phyloP scores from a whole-genome alignment of 2,113 vertebrate genomes.

The Tautogolabrus adspersus region DNA sequence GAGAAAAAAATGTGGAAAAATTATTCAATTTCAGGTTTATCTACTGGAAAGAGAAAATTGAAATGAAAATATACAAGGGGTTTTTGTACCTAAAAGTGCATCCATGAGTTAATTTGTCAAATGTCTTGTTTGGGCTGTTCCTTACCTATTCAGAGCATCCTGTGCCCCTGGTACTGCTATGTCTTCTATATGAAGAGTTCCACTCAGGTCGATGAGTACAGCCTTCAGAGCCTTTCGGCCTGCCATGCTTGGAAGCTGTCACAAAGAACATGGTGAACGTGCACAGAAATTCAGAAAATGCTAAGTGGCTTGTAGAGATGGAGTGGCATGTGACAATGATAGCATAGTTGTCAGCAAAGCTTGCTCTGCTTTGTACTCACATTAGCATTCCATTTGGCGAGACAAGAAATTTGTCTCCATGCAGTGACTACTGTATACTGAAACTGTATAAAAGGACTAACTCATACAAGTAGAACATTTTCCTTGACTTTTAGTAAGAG shows the following conservation, averaged over 20 bases:
- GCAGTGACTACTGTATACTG: too few relatives aligned
- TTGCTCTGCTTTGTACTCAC: not conserved
- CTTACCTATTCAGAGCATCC: conserved; percentile 93
- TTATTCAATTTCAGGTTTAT: too few relatives aligned
- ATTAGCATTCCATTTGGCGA: too few relatives aligned
- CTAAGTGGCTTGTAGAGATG: not conserved
- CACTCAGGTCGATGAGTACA: conserved; percentile 95
- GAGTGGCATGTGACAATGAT: not conserved
- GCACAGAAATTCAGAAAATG: not conserved
- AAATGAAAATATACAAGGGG: too few relatives aligned
- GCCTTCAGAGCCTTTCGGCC: conserved; percentile 88
- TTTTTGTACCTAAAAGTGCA: too few relatives aligned
- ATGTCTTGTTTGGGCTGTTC: not conserved
- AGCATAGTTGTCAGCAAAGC: not conserved
- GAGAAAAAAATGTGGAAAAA: too few relatives aligned
- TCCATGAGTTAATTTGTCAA: not conserved
- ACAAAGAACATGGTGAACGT: not conserved
- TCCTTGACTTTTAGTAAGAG: too few relatives aligned
- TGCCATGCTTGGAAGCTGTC: conserved; percentile 83
- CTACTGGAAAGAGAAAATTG: too few relatives aligned
- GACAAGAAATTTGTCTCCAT: too few relatives aligned
- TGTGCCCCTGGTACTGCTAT: conserved; percentile 91
- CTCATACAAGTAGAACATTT: too few relatives aligned
- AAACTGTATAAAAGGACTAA: too few relatives aligned
- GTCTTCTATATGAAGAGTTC: conserved; percentile 95